Conservation (phyloP, 2,888 invertebrate species). For the Nipponacmea schrenckii region DNA sequence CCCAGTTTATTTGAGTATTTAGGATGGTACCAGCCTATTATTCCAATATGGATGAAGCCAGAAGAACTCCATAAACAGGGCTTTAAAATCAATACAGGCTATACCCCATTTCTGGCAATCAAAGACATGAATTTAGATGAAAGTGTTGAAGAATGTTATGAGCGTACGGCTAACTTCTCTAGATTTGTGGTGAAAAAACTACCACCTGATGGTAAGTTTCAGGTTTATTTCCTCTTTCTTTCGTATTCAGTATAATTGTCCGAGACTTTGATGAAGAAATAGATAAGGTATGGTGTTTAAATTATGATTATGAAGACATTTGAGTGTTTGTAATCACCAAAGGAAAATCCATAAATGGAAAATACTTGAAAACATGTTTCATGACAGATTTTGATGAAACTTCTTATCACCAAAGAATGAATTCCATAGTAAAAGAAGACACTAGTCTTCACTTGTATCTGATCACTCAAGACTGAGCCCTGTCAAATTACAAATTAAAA, state of each 20-base stretch:
- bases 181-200: conserved; percentile 73
- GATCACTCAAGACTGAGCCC: no score
- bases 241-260: neutral
- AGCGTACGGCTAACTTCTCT: conserved; percentile 74
- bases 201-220: conserved; percentile 66
- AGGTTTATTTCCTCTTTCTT: neutral
- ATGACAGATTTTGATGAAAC: no score
- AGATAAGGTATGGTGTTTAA: no score
- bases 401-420: no score
- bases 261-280: no score
- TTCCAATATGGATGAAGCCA: conserved; percentile 65
- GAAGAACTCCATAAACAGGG: conserved; percentile 80
- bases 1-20: conserved; percentile 95
- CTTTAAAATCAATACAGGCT: conserved; percentile 80
- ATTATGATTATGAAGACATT: no score
- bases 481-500: no score
- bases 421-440: no score
- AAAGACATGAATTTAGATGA: conserved; percentile 70
- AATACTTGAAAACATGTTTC: no score
- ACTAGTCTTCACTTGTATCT: no score
- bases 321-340: neutral
- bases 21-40: conserved; percentile 78
- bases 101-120: conserved; percentile 72
- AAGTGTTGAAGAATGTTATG: conserved; percentile 77
- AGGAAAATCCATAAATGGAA: no score